These are phyloP conservation scores for Malurus melanocephalus DNA, from an alignment of 2,113 vertebrate genomes.

Conservation along the genomic window DNA sequence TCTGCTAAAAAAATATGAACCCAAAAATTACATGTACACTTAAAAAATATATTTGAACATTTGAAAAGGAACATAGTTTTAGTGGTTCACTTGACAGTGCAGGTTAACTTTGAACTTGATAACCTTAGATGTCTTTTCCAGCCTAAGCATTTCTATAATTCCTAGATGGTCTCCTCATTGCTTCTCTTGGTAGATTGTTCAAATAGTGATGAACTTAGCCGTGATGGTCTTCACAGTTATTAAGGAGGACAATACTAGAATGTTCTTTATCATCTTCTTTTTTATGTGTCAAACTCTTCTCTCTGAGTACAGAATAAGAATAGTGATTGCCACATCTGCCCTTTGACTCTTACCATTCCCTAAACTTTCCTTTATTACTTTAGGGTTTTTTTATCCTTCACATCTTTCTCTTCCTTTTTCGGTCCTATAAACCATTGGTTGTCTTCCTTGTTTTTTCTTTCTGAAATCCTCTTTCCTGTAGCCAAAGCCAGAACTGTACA, in stretches of 20 bases:
- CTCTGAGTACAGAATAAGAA: background rate
- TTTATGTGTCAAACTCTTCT: background rate
- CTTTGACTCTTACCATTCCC: background rate
- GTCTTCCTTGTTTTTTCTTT: accelerated
- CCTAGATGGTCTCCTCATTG: background rate
- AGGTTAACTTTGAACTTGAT: background rate
- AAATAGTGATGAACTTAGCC: background rate
- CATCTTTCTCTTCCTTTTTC: background rate
- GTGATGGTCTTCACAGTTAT: background rate
- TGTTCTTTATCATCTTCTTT: background rate
- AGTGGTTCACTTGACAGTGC: background rate
- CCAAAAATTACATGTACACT: background rate
- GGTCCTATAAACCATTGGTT: background rate
- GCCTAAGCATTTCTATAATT: background rate
- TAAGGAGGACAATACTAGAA: background rate
- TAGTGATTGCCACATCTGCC: background rate
- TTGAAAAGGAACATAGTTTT: background rate
- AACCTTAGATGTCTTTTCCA: background rate
- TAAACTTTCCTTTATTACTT: background rate
- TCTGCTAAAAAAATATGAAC: background rate
- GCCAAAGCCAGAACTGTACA: background rate
- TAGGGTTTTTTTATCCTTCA: background rate
- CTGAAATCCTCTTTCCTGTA: background rate
- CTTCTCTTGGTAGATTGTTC: background rate
- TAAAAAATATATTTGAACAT: background rate